Evolutionary conservation across 2,113 vertebrate genomes (phyloP).

Genomic region (Falcunculus frontatus): DNA sequence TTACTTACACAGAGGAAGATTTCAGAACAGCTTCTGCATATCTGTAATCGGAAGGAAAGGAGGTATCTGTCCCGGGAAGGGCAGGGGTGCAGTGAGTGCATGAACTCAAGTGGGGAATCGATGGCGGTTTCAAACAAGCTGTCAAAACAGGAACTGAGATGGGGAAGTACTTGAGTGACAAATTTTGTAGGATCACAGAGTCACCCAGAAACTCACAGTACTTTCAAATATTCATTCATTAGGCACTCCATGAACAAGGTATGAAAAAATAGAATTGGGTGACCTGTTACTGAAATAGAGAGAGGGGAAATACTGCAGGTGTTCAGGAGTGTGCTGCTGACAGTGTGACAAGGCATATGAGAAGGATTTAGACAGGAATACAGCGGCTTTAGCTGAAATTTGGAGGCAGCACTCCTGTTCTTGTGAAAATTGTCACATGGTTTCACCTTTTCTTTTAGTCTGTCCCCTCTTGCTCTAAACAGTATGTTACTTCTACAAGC

Average conservation of each 20-base stretch:
- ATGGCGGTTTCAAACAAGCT: background rate
- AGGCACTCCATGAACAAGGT: background rate
- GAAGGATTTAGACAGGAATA: background rate
- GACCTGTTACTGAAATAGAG: background rate
- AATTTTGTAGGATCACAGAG: background rate
- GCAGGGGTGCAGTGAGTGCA: background rate
- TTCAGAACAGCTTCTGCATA: background rate
- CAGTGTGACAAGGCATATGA: background rate
- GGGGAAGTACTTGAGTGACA: background rate
- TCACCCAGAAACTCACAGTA: background rate
- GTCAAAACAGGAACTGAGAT: background rate
- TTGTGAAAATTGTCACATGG: background rate
- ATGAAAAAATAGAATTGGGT: background rate
- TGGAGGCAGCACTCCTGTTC: background rate
- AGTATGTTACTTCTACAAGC: background rate
- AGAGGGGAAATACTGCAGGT: background rate
- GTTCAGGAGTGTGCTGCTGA: background rate
- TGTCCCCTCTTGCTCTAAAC: background rate
- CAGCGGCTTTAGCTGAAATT: background rate
- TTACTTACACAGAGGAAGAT: background rate
- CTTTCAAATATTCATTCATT: background rate
- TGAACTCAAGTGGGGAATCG: background rate
- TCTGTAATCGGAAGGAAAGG: background rate
- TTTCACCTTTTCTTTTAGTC: background rate
- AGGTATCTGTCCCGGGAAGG: background rate